Percentiles rank a stretch among this genome's conserved stretches.
Conservation (phyloP, 2,797 vertebrate species). For the Hoplostethus mediterraneus region DNA sequence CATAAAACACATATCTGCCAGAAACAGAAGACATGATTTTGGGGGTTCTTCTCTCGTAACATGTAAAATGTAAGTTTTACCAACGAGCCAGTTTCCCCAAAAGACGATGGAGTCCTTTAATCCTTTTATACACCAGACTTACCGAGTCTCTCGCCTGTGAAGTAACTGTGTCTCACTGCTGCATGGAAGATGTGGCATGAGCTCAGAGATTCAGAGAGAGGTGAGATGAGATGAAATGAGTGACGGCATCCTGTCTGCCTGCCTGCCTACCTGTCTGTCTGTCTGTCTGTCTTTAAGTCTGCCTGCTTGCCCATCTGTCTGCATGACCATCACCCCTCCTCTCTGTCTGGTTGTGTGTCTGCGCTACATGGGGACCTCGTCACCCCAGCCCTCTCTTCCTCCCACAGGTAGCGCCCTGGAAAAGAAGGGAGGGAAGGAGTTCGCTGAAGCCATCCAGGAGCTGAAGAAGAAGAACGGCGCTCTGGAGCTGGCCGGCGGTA, state of each 20-base stretch:
- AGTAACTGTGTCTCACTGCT: not conserved
- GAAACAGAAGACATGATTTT: no score
- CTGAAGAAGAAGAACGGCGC: slow-evolving; percentile 96
- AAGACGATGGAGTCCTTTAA: no score
- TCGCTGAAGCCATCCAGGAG: slow-evolving; percentile 92
- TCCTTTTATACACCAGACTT: not conserved
- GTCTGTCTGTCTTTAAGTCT: slow-evolving; percentile 18
- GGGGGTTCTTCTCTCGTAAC: no score
- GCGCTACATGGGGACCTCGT: slow-evolving; percentile 5
- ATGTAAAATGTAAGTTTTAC: no score
- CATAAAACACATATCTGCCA: no score
- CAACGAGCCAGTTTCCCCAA: no score
- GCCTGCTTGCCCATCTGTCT: not conserved
- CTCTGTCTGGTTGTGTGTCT: slow-evolving; percentile 8
- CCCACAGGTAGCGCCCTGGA: slow-evolving; percentile 92
- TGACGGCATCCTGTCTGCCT: slow-evolving; percentile 44
- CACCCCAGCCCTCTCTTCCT: slow-evolving; percentile 19
- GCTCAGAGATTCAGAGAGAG: slow-evolving; percentile 43
- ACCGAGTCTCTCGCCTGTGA: not conserved
- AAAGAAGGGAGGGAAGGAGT: slow-evolving; percentile 97
- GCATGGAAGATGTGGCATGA: not conserved
- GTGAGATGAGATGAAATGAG: slow-evolving; percentile 31
- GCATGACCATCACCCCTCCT: slow-evolving; percentile 12
- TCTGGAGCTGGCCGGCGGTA: slow-evolving; percentile 96
- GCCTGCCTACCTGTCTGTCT: slow-evolving; percentile 46